Evolutionary conservation across 2,797 vertebrate genomes (phyloP).

Genomic region (Danio aesculapii): DNA sequence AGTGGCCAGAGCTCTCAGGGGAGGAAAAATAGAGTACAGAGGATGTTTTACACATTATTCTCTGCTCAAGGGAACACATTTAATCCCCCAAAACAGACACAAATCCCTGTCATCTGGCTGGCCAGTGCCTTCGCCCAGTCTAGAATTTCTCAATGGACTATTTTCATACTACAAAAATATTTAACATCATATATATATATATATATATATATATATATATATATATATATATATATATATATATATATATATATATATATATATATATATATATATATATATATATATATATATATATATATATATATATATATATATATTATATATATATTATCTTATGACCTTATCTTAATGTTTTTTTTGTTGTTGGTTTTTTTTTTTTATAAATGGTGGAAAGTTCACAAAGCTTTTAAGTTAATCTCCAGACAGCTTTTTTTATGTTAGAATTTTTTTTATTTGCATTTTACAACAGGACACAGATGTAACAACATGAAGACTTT

Average conservation of each 20-base stretch:
- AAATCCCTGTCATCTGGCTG: conserved; percentile 26
- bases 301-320: too few relatives aligned
- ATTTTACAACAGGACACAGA: not conserved
- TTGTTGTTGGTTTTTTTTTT: too few relatives aligned
- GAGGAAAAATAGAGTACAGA: conserved; percentile 7
- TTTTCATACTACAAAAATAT: not conserved
- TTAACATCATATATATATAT: not conserved
- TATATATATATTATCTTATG: too few relatives aligned
- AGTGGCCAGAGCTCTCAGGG: conserved; percentile 14
- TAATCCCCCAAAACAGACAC: conserved; percentile 21
- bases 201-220: too few relatives aligned
- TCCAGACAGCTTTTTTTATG: not conserved
- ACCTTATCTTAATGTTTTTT: too few relatives aligned
- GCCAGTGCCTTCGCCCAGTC: not conserved
- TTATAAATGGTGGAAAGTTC: not conserved
- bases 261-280: too few relatives aligned
- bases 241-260: too few relatives aligned
- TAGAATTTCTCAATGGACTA: not conserved
- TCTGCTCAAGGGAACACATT: conserved; percentile 13
- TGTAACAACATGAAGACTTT: not conserved
- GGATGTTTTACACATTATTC: conserved; percentile 17
- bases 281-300: too few relatives aligned
- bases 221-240: too few relatives aligned
- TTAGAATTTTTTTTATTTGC: not conserved
- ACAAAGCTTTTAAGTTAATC: not conserved